phyloP scores from a whole-genome alignment of 2,113 vertebrate genomes.

The Myotis yumanensis region DNA sequence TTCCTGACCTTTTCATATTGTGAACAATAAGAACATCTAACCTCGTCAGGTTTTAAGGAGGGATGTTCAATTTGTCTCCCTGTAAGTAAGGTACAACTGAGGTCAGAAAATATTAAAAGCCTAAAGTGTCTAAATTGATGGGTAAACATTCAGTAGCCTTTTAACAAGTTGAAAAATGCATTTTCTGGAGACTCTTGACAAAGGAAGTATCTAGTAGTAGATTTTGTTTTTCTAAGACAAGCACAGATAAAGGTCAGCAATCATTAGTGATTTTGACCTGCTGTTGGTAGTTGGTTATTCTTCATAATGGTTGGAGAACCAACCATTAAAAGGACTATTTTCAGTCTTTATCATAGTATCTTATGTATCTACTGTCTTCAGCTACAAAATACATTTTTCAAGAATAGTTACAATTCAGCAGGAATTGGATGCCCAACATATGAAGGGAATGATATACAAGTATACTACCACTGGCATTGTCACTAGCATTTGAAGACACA shows the following conservation, averaged over 20 bases:
- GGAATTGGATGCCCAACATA: not conserved
- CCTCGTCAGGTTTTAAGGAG: not conserved
- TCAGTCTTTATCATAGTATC: not conserved
- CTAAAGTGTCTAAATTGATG: not conserved
- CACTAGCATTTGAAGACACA: not conserved
- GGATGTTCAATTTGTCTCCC: not conserved
- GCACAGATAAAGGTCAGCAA: not conserved
- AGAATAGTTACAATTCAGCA: not conserved
- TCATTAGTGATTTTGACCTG: not conserved
- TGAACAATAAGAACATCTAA: not conserved
- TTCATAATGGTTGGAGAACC: not conserved
- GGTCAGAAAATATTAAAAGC: not conserved
- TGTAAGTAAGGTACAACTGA: not conserved
- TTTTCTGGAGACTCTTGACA: not conserved
- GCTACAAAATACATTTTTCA: not conserved
- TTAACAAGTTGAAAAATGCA: not conserved
- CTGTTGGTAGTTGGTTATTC: not conserved
- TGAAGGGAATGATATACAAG: not conserved
- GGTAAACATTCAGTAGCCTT: not conserved
- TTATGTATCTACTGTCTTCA: not conserved
- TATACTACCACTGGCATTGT: not conserved
- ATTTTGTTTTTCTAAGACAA: slow-evolving; percentile 48
- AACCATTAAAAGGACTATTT: not conserved
- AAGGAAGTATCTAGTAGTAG: not conserved
- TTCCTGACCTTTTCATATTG: slow-evolving; percentile 24